phyloP scores from a whole-genome alignment of 2,113 vertebrate species.

The Cyprinus carpio region DNA sequence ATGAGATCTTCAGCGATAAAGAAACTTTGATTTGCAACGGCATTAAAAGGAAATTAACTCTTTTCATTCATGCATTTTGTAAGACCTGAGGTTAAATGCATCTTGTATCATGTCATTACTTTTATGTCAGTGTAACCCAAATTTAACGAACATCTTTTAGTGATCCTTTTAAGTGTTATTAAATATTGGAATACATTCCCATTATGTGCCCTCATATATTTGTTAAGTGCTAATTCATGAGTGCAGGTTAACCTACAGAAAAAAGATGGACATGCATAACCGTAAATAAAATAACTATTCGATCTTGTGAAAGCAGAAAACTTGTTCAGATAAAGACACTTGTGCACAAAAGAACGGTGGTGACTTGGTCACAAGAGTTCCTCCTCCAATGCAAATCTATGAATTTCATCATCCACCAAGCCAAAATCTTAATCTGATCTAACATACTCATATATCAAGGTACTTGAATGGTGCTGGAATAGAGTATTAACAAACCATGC shows the following conservation, averaged over 20 bases:
- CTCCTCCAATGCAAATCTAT: no score
- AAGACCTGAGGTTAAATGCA: constrained; percentile 4
- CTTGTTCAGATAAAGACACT: neutral
- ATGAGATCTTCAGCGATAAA: neutral
- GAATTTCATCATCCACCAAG: neutral
- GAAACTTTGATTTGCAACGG: neutral
- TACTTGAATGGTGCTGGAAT: neutral
- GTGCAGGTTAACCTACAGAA: neutral
- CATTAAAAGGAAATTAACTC: constrained; percentile 1
- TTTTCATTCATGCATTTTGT: neutral
- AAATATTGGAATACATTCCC: neutral
- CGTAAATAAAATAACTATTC: neutral
- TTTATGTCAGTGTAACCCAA: neutral
- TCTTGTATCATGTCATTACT: neutral
- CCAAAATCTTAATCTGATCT: neutral
- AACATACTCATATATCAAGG: neutral
- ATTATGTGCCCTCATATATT: neutral
- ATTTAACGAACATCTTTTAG: neutral
- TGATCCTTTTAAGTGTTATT: neutral
- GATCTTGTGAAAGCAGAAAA: neutral
- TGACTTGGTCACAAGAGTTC: neutral
- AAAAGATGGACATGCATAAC: neutral
- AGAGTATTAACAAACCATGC: neutral
- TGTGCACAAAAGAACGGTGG: neutral
- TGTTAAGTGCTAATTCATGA: neutral